Base-by-base conservation (phyloP, 2,888 invertebrate species). In the Aleiodes alternator region DNA sequence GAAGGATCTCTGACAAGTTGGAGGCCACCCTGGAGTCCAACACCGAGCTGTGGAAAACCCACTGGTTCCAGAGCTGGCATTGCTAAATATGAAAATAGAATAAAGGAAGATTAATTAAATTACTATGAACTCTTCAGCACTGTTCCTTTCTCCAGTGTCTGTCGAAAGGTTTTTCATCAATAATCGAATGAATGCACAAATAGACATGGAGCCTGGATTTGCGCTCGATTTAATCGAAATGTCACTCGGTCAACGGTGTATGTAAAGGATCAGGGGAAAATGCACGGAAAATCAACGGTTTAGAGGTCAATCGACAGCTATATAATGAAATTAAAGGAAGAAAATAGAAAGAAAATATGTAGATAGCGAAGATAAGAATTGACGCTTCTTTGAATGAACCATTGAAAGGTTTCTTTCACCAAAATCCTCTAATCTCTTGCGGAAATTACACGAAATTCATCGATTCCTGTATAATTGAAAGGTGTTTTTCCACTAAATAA, bases 1-100 rank as follows among this genome's bases (percentile, higher is more conserved):
- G 94, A 92, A 43, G 96, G 95, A 88, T 97, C 97, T 79, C 97
- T 93, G 69, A 96, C 95, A 85, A 97, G 92, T 90, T 97, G 97
- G 90, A 86, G 77, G 16, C 86, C 83, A 75, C 86, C 82, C 79
- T 88, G 88, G 69, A 82, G 80, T 61, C 88, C 88, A 56, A 88
- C 85, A 50, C 88, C 87, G 84, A 88, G 85, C 77, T 88, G 88
- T 16, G 88, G 87, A 79, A 95, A 95, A 76, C 96, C 96, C 76
- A 95, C 94, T 76, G 94, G 95, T 86, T 91, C 94, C 91, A 90
- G 93, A 8, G 81, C 69, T 87, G 91, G 94, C 92, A 93, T 92
- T 80, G 95, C 89, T 89, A 51, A 74, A 59, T 14, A 61, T 55
- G 64, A 66, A 29, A 69, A 12, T 2, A 9, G 51, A 74, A 70